Percentiles rank a stretch among this genome's conserved stretches.
Evolutionary conservation across 2,888 invertebrate genomes (phyloP).

Genomic region (Rhingia campestris): DNA sequence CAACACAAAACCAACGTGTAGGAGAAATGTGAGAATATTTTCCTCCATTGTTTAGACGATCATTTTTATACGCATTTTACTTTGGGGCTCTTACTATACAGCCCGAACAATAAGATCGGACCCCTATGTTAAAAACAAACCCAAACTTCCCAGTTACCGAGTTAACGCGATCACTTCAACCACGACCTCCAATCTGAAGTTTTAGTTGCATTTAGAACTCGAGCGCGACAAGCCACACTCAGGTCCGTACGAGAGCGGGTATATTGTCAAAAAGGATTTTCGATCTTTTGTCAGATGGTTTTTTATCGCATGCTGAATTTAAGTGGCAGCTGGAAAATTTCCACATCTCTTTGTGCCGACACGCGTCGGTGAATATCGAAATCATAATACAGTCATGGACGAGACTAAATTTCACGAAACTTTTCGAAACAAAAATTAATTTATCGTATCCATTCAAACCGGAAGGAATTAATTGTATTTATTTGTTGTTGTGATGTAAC

Average conservation of each 20-base stretch:
- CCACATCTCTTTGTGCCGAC: constrained; percentile 25
- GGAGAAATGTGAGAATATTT: constrained; percentile 74
- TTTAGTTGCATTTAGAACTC: constrained; percentile 76
- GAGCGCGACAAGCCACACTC: constrained; percentile 70
- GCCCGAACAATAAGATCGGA: constrained; percentile 48
- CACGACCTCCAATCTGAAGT: constrained; percentile 60
- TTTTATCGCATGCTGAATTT: constrained; percentile 30
- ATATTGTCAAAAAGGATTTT: constrained; percentile 31
- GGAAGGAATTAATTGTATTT: constrained; percentile 63
- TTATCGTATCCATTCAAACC: constrained; percentile 68
- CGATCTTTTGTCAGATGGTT: constrained; percentile 3
- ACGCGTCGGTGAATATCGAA: constrained; percentile 46
- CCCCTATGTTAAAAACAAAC: constrained; percentile 53
- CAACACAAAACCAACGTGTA: constrained; percentile 51
- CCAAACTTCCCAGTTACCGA: constrained; percentile 52
- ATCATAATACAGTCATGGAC: constrained; percentile 52
- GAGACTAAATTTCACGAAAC: constrained; percentile 34
- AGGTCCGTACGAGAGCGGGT: constrained; percentile 23
- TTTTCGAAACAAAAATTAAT: constrained; percentile 66
- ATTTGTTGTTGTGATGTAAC: constrained; percentile 40
- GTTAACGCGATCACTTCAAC: constrained; percentile 63
- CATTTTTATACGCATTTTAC: constrained; percentile 61
- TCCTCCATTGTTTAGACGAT: constrained; percentile 59
- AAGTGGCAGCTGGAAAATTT: constrained; percentile 28
- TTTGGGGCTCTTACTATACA: constrained; percentile 22